These are phyloP conservation scores for Oostethus manadensis DNA, from an alignment of 2,113 vertebrate genomes.

Conservation along the genomic window DNA sequence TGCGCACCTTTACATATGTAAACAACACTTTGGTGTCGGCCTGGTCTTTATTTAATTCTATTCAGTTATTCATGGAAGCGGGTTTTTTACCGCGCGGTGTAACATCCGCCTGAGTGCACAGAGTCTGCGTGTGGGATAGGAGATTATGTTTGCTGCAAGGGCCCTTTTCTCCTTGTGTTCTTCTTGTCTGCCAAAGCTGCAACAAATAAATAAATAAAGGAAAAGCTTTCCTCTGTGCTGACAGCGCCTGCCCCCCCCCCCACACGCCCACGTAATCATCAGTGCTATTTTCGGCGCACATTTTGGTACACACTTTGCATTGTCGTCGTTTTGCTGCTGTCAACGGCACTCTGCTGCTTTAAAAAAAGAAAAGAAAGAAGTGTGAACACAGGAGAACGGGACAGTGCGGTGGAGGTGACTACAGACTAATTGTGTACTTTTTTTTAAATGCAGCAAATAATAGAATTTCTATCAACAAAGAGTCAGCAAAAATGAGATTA, in stretches of 20 bases:
- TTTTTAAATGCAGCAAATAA: no score
- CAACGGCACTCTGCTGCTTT: slow-evolving; percentile 5
- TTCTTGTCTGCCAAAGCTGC: slow-evolving; percentile 9
- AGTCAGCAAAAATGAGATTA: slow-evolving; percentile 45
- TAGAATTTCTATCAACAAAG: neutral
- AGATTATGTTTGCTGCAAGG: slow-evolving; percentile 19
- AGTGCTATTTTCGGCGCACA: slow-evolving; percentile 38
- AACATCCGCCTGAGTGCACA: slow-evolving; percentile 9
- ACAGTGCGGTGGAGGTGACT: no score
- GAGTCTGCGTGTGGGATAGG: neutral
- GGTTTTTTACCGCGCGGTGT: slow-evolving; percentile 11
- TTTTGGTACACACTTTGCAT: slow-evolving; percentile 40
- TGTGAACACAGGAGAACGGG: no score
- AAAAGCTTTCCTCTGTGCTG: slow-evolving; percentile 24
- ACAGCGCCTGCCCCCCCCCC: slow-evolving; percentile 15
- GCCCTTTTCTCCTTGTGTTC: slow-evolving; percentile 13
- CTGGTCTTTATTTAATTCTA: no score
- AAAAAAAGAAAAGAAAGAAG: no score
- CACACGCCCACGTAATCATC: slow-evolving; percentile 34
- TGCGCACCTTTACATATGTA: no score
- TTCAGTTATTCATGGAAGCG: no score
- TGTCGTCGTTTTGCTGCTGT: slow-evolving; percentile 23
- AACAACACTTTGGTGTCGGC: no score
- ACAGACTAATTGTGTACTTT: no score
- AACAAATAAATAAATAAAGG: neutral